These are phyloP conservation scores for Homarus gammarus DNA, from an alignment of 2,888 invertebrate genomes.

Conservation along the genomic window DNA sequence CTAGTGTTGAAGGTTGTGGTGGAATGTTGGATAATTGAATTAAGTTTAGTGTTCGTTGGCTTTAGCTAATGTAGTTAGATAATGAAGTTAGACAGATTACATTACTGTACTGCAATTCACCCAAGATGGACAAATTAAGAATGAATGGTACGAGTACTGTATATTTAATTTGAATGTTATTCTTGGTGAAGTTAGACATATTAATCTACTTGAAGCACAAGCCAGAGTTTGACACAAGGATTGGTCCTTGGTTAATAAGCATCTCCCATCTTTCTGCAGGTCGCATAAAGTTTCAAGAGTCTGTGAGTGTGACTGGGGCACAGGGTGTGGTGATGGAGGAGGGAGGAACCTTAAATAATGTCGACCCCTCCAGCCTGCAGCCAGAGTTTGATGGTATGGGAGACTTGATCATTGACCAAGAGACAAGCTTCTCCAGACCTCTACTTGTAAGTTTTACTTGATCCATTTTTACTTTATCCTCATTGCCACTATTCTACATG, in stretches of 20 bases:
- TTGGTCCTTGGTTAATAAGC: no score
- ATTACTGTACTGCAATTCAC: no score
- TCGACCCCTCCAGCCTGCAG: slow-evolving; percentile 20
- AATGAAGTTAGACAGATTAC: no score
- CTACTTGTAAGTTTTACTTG: neutral
- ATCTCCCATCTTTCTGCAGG: slow-evolving; percentile 22
- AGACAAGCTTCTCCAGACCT: neutral
- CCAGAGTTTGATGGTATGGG: neutral
- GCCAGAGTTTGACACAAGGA: no score
- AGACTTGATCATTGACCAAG: neutral
- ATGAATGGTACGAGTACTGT: no score
- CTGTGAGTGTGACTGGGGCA: slow-evolving; percentile 21
- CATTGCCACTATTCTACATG: no score
- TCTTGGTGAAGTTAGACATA: neutral
- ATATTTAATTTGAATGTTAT: neutral
- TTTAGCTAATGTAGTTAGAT: no score
- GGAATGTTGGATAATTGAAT: no score
- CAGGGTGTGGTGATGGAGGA: slow-evolving; percentile 25
- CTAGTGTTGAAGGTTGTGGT: no score
- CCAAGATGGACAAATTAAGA: no score
- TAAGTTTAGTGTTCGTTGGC: no score
- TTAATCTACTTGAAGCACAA: neutral
- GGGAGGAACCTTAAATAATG: slow-evolving; percentile 24
- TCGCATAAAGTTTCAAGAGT: slow-evolving; percentile 12
- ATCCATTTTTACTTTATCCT: neutral